Evolutionary conservation across 2,888 invertebrate species (phyloP).

Genomic region (Aleiodes alternator): DNA sequence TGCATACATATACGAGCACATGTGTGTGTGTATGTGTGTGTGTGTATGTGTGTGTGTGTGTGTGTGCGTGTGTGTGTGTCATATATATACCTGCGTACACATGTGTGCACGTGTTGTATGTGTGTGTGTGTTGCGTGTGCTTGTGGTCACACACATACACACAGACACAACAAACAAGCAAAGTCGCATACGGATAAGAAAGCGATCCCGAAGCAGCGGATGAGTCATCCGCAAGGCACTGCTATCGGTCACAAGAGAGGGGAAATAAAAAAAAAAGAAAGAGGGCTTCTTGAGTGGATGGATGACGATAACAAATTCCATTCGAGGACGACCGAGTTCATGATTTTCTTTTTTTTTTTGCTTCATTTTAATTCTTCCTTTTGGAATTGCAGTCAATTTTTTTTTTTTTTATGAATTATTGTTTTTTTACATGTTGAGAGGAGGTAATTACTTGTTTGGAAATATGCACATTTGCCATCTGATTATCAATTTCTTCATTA

Average conservation of each 20-base stretch:
- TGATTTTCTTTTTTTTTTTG: constrained; percentile 16
- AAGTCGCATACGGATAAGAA: constrained; percentile 42
- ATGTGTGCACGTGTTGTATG: too few species aligned
- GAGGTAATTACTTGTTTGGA: not conserved
- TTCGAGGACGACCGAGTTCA: constrained; percentile 40
- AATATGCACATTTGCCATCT: too few species aligned
- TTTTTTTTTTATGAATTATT: not conserved
- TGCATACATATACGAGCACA: too few species aligned
- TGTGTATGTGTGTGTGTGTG: too few species aligned
- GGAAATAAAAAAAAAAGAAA: not conserved
- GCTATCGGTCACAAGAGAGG: constrained; percentile 46
- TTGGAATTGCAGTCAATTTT: not conserved
- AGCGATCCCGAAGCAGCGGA: constrained; percentile 50
- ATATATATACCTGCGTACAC: too few species aligned
- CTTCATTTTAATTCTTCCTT: not conserved
- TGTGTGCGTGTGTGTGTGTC: too few species aligned
- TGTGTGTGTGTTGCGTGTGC: too few species aligned
- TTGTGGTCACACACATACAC: constrained; percentile 4
- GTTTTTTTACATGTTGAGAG: not conserved
- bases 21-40: too few species aligned
- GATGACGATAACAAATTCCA: constrained; percentile 42
- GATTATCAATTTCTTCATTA: too few species aligned
- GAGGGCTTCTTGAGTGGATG: constrained; percentile 27
- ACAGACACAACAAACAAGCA: not conserved
- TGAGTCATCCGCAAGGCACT: constrained; percentile 55